These are phyloP conservation scores for Calvadosia cruxmelitensis DNA, from an alignment of 30 jellyfish, hydroid and myxozoan species.

Conservation along the genomic window DNA sequence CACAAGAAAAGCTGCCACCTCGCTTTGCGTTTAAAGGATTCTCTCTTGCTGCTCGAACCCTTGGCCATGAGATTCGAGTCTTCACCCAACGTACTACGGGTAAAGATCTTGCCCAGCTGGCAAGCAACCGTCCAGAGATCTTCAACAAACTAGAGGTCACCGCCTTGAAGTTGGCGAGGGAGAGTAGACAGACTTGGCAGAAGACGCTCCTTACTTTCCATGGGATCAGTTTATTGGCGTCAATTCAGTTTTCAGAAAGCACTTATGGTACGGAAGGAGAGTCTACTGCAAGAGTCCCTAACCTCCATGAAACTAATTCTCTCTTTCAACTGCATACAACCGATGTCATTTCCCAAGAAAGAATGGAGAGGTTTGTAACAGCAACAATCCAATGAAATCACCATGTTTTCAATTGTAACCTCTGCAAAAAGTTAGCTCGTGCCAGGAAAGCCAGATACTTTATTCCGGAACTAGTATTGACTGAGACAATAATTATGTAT, in stretches of 20 bases:
- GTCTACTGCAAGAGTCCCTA: too few relatives aligned
- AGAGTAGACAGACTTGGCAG: not conserved
- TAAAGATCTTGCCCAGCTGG: constrained; percentile 55
- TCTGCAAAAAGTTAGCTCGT: too few relatives aligned
- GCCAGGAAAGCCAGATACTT: too few relatives aligned
- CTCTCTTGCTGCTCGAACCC: constrained; percentile 69
- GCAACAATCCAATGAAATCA: too few relatives aligned
- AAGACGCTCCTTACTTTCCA: not conserved
- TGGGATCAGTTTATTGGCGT: not conserved
- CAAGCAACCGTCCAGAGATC: constrained; percentile 11
- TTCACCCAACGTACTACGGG: constrained; percentile 77
- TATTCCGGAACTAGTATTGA: too few relatives aligned
- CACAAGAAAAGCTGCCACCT: constrained; percentile 82
- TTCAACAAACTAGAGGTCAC: not conserved
- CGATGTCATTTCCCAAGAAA: too few relatives aligned
- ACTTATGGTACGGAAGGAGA: too few relatives aligned
- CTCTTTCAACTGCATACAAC: too few relatives aligned
- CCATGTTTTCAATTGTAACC: too few relatives aligned
- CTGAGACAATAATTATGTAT: too few relatives aligned
- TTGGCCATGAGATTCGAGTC: constrained; percentile 79
- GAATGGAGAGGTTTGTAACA: too few relatives aligned
- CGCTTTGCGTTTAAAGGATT: constrained; percentile 55
- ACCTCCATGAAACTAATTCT: too few relatives aligned
- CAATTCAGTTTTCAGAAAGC: not conserved
- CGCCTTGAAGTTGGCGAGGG: not conserved